These are phyloP conservation scores for Anagyrus pseudococci DNA, from an alignment of 2,888 invertebrate genomes.

Conservation along the genomic window DNA sequence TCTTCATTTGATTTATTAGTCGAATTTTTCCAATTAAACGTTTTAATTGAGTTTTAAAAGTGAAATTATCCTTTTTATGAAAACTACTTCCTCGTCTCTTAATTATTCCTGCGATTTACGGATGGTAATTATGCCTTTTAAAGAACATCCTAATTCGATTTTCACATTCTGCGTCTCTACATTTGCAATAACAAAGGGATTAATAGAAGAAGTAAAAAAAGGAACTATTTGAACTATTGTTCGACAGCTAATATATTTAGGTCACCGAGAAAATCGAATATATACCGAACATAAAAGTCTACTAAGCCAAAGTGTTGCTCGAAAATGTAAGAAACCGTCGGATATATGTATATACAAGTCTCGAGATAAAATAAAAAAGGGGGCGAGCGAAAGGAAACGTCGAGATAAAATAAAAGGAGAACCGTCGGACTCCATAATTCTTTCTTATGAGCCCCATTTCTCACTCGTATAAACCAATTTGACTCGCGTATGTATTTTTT, in stretches of 20 bases:
- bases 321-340: neutral
- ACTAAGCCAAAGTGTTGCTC: neutral
- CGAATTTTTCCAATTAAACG: too few relatives aligned
- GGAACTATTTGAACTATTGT: neutral
- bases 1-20: too few relatives aligned
- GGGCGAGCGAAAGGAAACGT: too few relatives aligned
- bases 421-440: neutral
- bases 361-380: too few relatives aligned
- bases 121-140: too few relatives aligned
- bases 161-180: too few relatives aligned
- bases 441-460: constrained; percentile 1
- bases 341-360: neutral
- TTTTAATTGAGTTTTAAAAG: too few relatives aligned
- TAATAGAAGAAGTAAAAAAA: neutral
- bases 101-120: too few relatives aligned
- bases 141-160: too few relatives aligned
- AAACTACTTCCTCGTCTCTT: too few relatives aligned
- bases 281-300: neutral
- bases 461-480: constrained; percentile 1
- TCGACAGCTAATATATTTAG: neutral
- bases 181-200: too few relatives aligned
- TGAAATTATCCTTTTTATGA: too few relatives aligned
- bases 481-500: neutral
- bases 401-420: neutral
- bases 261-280: neutral